These are phyloP conservation scores for Hypothenemus hampei DNA, from an alignment of 1,140 invertebrate genomes.

Conservation along the genomic window DNA sequence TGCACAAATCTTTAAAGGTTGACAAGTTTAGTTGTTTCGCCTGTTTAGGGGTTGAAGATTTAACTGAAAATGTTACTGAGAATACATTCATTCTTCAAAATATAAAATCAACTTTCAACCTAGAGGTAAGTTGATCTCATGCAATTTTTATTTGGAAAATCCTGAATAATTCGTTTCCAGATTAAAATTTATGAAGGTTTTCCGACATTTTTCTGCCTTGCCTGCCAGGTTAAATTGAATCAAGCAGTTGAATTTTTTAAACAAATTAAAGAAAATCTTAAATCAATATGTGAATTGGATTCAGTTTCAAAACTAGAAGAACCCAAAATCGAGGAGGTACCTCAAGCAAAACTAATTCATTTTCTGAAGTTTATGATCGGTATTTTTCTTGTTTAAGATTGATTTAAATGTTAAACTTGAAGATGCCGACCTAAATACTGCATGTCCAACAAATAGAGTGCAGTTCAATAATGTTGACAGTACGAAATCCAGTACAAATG, in stretches of 20 bases:
- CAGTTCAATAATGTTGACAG: not conserved
- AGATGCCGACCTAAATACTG: not conserved
- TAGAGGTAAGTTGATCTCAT: conserved; percentile 14
- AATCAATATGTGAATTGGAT: not conserved
- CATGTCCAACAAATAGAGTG: not conserved
- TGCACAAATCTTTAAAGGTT: too few species aligned
- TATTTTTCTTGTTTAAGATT: too few species aligned
- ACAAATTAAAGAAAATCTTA: conserved; percentile 1
- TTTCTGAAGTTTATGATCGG: not conserved
- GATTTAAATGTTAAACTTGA: not conserved
- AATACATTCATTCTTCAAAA: not conserved
- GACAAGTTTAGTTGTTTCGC: too few species aligned
- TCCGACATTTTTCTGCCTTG: conserved; percentile 7
- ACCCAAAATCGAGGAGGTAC: not conserved
- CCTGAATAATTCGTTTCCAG: conserved; percentile 13
- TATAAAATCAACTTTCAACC: conserved; percentile 15
- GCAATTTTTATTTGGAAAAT: not conserved
- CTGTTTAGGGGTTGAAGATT: conserved; percentile 3
- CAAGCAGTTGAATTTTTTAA: conserved; percentile 3
- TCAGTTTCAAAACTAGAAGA: not conserved
- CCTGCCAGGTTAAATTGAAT: conserved; percentile 7
- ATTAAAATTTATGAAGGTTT: conserved; percentile 2
- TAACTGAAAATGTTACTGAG: not conserved
- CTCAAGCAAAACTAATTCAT: not conserved
- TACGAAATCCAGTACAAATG: not conserved